A percentile compares a stretch with the other conserved stretches of the same genome.
phyloP scores from a whole-genome alignment of 2,797 vertebrate species.

The Cynodonichthys magdalenae region DNA sequence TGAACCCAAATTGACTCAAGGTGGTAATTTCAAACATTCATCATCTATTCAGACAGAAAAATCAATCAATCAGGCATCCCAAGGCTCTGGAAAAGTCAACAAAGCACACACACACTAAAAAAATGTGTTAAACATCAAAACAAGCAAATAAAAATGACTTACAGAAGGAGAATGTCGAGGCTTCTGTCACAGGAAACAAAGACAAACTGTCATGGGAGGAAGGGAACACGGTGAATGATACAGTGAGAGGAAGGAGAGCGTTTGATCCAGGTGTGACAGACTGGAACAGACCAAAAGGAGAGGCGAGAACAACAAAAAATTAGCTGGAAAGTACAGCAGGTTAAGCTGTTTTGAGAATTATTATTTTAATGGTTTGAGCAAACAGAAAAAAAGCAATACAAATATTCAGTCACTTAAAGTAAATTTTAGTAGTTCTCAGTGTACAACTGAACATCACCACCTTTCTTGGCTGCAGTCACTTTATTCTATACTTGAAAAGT shows the following conservation, averaged over 20 bases:
- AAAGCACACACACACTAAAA: background rate
- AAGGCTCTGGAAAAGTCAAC: background rate
- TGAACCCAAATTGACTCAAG: background rate
- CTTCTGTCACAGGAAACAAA: slow-evolving; percentile 3
- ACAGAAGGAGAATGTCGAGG: background rate
- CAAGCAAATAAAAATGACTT: background rate
- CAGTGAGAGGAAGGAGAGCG: background rate
- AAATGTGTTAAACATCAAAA: background rate
- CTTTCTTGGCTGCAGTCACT: background rate
- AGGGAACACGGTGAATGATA: background rate
- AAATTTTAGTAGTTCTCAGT: background rate
- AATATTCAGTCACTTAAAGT: background rate
- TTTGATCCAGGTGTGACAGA: slow-evolving; percentile 10
- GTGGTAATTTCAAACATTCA: background rate
- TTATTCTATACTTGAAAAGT: background rate
- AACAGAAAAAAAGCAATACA: background rate
- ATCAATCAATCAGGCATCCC: background rate
- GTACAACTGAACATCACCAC: background rate
- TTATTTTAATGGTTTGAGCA: background rate
- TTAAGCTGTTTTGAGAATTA: no score
- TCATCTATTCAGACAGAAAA: background rate
- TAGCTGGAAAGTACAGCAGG: background rate
- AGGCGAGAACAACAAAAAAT: background rate
- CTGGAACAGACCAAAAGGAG: background rate
- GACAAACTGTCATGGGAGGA: slow-evolving; percentile 1